A percentile compares a stretch with the other conserved stretches of the same genome.
phyloP scores from a whole-genome alignment of 2,113 vertebrate genomes.

The Bujurquina vittata region DNA sequence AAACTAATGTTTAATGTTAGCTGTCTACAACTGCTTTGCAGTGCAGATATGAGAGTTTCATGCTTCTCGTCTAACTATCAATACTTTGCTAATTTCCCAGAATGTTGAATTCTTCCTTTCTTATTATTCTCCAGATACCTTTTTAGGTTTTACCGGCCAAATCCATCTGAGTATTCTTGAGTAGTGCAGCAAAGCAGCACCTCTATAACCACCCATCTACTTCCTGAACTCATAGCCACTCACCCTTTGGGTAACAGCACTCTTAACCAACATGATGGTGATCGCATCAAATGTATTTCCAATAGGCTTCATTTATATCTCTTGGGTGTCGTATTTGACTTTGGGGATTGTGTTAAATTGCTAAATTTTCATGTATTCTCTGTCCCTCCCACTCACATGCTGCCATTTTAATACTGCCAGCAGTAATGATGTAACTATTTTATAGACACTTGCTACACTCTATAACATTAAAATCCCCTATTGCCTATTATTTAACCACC shows the following conservation, averaged over 20 bases:
- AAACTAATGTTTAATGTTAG: too few species aligned
- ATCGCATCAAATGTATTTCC: constrained; percentile 29
- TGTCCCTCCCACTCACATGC: constrained; percentile 58
- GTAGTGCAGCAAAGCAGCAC: neutral
- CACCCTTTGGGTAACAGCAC: constrained; percentile 10
- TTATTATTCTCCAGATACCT: neutral
- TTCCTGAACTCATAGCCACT: neutral
- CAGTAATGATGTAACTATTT: constrained; percentile 65
- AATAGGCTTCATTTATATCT: neutral
- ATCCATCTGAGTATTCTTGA: neutral
- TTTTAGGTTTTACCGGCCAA: neutral
- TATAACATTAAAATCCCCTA: constrained; percentile 51
- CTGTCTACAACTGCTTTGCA: too few species aligned
- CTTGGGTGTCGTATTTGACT: constrained; percentile 28
- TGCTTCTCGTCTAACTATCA: neutral
- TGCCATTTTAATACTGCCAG: constrained; percentile 39
- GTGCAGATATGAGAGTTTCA: neutral
- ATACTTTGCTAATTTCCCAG: neutral
- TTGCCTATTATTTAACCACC: constrained; percentile 60
- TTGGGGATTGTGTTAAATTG: constrained; percentile 33
- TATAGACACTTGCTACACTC: constrained; percentile 64
- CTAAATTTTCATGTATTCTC: constrained; percentile 29
- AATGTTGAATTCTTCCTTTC: neutral
- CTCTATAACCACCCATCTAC: neutral
- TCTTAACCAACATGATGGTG: neutral